Conservation (phyloP, 2,113 vertebrate genomes). For the Terrapene triunguis region DNA sequence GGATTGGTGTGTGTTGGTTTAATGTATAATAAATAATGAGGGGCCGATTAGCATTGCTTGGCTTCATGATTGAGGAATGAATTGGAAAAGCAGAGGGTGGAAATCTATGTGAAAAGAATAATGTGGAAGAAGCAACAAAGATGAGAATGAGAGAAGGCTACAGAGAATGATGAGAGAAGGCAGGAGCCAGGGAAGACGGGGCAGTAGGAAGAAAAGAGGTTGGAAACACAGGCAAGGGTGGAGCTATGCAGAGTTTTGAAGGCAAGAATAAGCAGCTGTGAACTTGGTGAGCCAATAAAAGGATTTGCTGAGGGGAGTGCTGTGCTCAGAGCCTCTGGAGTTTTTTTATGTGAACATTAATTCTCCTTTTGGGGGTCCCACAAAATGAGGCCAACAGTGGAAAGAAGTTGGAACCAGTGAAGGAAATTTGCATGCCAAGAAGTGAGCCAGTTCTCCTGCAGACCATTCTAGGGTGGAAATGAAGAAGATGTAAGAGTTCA, state of each 20-base stretch:
- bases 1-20: conserved; percentile 61
- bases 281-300: rapidly evolving
- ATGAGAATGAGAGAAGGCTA: background rate
- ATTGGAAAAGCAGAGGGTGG: conserved; percentile 34
- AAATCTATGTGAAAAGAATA: background rate
- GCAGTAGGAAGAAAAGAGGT: rapidly evolving
- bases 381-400: background rate
- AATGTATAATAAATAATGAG: conserved; percentile 63
- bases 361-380: background rate
- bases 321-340: background rate
- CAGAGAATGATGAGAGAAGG: background rate
- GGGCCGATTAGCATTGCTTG: conserved; percentile 67
- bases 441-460: background rate
- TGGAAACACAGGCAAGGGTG: background rate
- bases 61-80: conserved; percentile 43
- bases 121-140: background rate
- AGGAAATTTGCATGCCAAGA: background rate
- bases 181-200: background rate
- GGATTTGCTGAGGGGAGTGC: background rate
- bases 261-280: background rate
- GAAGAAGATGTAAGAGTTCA: background rate
- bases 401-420: background rate
- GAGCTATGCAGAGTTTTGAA: rapidly evolving
- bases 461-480: background rate
- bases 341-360: background rate